phyloP scores from a whole-genome alignment of 2,888 invertebrate species.

The Drosophila heteroneura region DNA sequence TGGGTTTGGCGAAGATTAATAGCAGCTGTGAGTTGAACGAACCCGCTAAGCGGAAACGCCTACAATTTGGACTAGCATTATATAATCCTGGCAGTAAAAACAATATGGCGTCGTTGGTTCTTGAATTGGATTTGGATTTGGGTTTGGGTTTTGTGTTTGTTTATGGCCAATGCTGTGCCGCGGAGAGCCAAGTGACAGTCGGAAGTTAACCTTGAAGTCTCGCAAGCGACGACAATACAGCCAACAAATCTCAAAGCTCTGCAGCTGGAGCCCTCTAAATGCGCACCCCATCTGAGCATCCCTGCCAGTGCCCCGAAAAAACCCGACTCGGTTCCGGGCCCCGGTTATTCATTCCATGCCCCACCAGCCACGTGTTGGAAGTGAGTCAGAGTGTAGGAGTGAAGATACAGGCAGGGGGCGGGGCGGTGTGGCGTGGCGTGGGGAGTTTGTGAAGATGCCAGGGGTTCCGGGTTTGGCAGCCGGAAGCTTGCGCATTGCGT shows the following conservation, averaged over 20 bases:
- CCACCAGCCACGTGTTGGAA: constrained; percentile 70
- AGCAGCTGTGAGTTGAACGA: constrained; percentile 66
- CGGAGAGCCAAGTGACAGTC: constrained; percentile 41
- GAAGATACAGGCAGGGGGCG: background rate
- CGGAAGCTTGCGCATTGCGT: constrained; percentile 56
- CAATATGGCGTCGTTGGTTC: constrained; percentile 51
- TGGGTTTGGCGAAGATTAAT: constrained; percentile 62
- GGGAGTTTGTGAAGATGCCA: background rate
- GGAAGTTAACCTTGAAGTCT: constrained; percentile 78
- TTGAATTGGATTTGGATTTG: constrained; percentile 12
- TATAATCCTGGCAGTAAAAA: constrained; percentile 52
- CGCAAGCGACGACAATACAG: constrained; percentile 25
- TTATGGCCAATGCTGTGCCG: constrained; percentile 53
- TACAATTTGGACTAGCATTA: constrained; percentile 41
- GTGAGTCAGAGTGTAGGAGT: constrained; percentile 21
- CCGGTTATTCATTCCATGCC: constrained; percentile 70
- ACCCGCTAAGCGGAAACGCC: constrained; percentile 49
- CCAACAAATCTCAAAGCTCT: constrained; percentile 38
- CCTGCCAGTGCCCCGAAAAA: constrained; percentile 31
- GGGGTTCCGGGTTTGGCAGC: constrained; percentile 26
- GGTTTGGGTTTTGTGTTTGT: constrained; percentile 5
- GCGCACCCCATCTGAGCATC: constrained; percentile 57
- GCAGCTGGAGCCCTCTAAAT: constrained; percentile 43
- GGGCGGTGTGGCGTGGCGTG: background rate
- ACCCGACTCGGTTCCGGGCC: constrained; percentile 3